Evolutionary conservation across 2,888 invertebrate genomes (phyloP).

Genomic region (Diarsia dahlii): DNA sequence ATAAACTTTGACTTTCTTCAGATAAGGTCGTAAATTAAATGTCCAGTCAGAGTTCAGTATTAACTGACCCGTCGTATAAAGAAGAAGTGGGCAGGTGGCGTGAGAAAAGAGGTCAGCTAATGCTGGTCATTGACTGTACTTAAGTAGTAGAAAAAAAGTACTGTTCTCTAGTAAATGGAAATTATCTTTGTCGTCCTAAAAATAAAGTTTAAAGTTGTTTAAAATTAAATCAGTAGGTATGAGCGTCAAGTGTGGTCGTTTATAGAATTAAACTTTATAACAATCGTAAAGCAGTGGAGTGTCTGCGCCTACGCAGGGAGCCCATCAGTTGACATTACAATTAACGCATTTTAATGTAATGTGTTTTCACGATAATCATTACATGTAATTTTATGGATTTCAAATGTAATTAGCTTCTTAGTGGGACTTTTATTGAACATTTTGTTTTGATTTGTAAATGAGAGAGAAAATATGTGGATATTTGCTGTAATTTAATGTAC

Average conservation of each 20-base stretch:
- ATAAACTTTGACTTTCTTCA: accelerated
- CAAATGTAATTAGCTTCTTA: slow-evolving; percentile 33
- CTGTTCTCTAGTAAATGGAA: background rate
- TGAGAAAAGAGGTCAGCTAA: too few relatives aligned
- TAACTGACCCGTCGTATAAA: too few relatives aligned
- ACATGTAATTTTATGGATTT: slow-evolving; percentile 49
- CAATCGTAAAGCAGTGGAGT: slow-evolving; percentile 60
- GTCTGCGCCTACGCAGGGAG: slow-evolving; percentile 40
- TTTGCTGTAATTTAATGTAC: too few relatives aligned
- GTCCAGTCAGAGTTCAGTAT: background rate
- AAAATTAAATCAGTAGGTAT: slow-evolving; percentile 14
- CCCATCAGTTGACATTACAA: slow-evolving; percentile 42
- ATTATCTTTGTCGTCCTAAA: background rate
- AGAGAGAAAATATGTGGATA: background rate
- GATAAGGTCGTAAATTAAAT: background rate
- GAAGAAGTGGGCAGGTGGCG: too few relatives aligned
- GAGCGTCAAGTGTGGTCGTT: slow-evolving; percentile 56
- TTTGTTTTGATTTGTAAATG: slow-evolving; percentile 40
- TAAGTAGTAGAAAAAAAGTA: background rate
- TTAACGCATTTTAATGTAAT: slow-evolving; percentile 45
- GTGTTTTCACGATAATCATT: slow-evolving; percentile 46
- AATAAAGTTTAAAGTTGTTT: slow-evolving; percentile 25
- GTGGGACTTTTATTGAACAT: slow-evolving; percentile 27
- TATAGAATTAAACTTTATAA: slow-evolving; percentile 64
- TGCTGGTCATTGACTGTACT: too few relatives aligned